These are phyloP conservation scores for Notodonta ziczac DNA, from an alignment of 2,888 invertebrate genomes.

Conservation along the genomic window DNA sequence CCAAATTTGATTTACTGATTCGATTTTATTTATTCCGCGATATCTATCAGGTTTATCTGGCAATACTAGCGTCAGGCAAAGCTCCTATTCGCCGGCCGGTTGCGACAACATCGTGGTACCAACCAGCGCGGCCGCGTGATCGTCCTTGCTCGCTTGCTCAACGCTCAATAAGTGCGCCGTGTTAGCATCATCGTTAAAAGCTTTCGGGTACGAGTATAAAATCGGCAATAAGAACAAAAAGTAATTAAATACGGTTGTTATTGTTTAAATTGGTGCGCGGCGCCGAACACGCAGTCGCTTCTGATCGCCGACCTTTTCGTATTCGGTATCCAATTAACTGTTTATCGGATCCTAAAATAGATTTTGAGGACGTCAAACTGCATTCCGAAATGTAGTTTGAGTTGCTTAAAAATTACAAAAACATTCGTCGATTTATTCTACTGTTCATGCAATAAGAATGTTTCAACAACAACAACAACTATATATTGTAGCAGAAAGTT, in stretches of 20 bases:
- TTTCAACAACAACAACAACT: neutral
- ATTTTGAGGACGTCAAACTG: constrained; percentile 3
- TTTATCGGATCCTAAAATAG: constrained; percentile 2
- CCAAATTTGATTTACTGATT: no score
- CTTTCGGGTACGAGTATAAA: constrained; percentile 60
- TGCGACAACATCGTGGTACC: constrained; percentile 48
- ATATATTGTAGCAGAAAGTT: no score
- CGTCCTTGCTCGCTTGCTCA: constrained; percentile 77
- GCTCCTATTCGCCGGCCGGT: constrained; percentile 39
- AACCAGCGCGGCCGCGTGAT: constrained; percentile 44
- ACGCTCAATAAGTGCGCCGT: constrained; percentile 65
- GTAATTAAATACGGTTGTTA: constrained; percentile 66
- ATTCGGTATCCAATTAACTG: constrained; percentile 41
- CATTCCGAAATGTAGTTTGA: constrained; percentile 2
- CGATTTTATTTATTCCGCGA: no score
- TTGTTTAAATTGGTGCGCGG: constrained; percentile 55
- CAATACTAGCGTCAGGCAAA: constrained; percentile 18
- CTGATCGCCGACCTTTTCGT: constrained; percentile 63
- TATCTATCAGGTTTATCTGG: neutral
- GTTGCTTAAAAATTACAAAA: neutral
- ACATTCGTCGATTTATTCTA: neutral
- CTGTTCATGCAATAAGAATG: neutral
- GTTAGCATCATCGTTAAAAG: constrained; percentile 73
- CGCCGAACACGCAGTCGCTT: constrained; percentile 25
- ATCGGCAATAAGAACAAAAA: constrained; percentile 61